phyloP scores from a whole-genome alignment of 2,888 invertebrate genomes.

The Meiosimyza decipiens region DNA sequence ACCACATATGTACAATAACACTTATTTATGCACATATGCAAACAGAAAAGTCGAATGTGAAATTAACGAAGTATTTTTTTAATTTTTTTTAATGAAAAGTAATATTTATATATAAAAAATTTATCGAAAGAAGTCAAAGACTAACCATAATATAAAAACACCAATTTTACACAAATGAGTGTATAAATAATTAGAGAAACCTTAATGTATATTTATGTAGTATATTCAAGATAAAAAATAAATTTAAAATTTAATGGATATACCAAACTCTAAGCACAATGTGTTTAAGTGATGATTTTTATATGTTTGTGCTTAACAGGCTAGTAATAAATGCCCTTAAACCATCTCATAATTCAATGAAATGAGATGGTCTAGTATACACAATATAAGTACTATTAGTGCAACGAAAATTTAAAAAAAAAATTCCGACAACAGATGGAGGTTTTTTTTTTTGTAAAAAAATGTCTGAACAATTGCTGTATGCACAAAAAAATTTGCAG shows the following conservation, averaged over 20 bases:
- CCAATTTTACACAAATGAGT: constrained; percentile 18
- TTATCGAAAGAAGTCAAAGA: constrained; percentile 21
- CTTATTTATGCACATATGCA: too few species aligned
- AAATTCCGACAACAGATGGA: too few species aligned
- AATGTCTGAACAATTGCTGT: too few species aligned
- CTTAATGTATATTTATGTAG: constrained; percentile 20
- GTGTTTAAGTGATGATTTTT: constrained; percentile 3
- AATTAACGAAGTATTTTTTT: constrained; percentile 15
- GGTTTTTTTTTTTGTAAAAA: too few species aligned
- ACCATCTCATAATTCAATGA: too few species aligned
- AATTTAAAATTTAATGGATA: not conserved
- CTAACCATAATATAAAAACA: constrained; percentile 20
- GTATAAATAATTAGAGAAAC: constrained; percentile 21
- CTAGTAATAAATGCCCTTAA: too few species aligned
- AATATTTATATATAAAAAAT: constrained; percentile 10
- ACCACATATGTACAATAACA: constrained; percentile 22
- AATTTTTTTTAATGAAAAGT: not conserved
- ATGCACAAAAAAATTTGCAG: too few species aligned
- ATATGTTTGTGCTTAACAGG: too few species aligned
- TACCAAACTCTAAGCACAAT: not conserved
- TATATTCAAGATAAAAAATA: not conserved
- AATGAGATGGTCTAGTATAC: too few species aligned
- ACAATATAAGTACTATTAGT: too few species aligned
- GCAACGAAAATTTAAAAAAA: too few species aligned
- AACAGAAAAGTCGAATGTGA: not conserved